Percentiles rank a stretch among this genome's conserved stretches.
Evolutionary conservation across 2,113 vertebrate species (phyloP).

Genomic region (Brachypteracias leptosomus): DNA sequence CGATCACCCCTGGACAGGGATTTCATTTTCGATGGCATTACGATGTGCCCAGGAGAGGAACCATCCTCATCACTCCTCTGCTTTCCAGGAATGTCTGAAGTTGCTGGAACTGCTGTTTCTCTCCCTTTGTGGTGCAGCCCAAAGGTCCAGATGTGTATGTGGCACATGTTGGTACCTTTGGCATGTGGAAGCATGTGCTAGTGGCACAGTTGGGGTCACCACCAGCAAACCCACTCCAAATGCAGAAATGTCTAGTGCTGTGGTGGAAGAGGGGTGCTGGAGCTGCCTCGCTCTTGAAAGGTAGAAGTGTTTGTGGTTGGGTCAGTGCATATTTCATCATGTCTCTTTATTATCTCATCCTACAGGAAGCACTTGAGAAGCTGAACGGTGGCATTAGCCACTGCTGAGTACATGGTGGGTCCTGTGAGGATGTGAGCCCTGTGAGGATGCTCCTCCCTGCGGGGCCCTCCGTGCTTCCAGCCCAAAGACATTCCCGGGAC

Average conservation of each 20-base stretch:
- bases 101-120: background rate
- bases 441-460: background rate
- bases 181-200: rapidly evolving
- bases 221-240: background rate
- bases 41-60: background rate
- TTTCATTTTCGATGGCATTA: background rate
- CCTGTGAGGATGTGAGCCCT: background rate
- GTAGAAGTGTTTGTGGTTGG: background rate
- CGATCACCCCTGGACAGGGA: rapidly evolving
- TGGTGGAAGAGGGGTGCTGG: background rate
- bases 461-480: rapidly evolving
- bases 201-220: background rate
- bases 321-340: background rate
- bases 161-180: background rate
- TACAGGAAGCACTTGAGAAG: background rate
- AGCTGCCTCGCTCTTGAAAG: background rate
- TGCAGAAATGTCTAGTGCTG: rapidly evolving
- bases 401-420: background rate
- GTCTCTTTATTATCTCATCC: background rate
- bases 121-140: background rate
- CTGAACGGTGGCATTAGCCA: rapidly evolving
- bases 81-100: background rate
- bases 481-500: rapidly evolving
- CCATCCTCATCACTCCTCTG: background rate
- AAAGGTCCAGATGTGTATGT: rapidly evolving